These are phyloP conservation scores for Esox lucius DNA, from an alignment of 2,797 vertebrate species.

Conservation along the genomic window DNA sequence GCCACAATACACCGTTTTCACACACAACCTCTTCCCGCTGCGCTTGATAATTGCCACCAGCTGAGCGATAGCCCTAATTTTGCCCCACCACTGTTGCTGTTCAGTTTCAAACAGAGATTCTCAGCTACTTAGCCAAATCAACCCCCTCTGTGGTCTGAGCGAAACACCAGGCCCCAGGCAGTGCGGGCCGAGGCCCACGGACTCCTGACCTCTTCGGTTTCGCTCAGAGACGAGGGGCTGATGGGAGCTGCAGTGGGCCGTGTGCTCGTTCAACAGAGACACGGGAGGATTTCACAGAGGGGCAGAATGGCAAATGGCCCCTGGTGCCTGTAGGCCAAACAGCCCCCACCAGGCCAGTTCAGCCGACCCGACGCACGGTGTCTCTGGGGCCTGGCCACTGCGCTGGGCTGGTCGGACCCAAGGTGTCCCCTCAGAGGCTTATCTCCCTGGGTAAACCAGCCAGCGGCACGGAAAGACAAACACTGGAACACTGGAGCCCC, in stretches of 20 bases:
- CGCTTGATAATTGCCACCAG: slow-evolving; percentile 48
- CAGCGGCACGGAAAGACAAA: slow-evolving; percentile 42
- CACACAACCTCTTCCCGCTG: slow-evolving; percentile 10
- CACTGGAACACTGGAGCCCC: neutral
- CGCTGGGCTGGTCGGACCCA: neutral
- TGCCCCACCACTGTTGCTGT: slow-evolving; percentile 12
- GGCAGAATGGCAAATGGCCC: no score
- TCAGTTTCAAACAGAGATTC: slow-evolving; percentile 33
- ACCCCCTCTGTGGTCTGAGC: slow-evolving; percentile 12
- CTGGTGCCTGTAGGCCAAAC: no score
- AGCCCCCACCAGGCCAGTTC: neutral
- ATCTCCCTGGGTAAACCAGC: slow-evolving; percentile 36
- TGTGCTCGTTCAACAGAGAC: no score
- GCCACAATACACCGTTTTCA: neutral
- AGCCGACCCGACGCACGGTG: no score
- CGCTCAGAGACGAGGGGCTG: no score
- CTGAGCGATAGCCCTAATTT: slow-evolving; percentile 42
- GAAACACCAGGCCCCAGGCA: neutral
- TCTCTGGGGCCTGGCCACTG: neutral
- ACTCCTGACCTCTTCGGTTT: no score
- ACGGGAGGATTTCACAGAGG: no score
- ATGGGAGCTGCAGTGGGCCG: no score
- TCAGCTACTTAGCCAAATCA: slow-evolving; percentile 18
- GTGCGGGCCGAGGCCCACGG: no score
- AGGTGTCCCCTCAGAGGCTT: slow-evolving; percentile 20